Percentiles rank a stretch among this genome's conserved stretches.
Conservation (phyloP, 2,888 invertebrate genomes). For the Athalia rosae region DNA sequence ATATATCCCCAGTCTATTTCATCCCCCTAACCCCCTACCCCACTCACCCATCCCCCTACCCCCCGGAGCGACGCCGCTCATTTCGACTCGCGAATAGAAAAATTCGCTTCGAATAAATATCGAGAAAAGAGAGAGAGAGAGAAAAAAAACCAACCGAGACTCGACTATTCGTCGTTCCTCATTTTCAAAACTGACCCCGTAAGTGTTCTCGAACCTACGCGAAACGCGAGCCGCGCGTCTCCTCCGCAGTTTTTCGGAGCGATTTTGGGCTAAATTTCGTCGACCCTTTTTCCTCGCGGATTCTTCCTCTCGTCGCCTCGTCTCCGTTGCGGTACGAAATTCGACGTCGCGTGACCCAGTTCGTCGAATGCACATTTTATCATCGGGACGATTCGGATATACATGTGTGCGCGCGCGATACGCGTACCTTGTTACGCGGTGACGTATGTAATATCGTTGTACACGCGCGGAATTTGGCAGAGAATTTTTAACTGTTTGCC, state of each 20-base stretch:
- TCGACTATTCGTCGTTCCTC: too few relatives aligned
- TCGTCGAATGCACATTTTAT: constrained; percentile 37
- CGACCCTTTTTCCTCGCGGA: too few relatives aligned
- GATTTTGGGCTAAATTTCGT: too few relatives aligned
- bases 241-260: too few relatives aligned
- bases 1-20: constrained; percentile 68
- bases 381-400: constrained; percentile 20
- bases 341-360: constrained; percentile 10
- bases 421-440: neutral
- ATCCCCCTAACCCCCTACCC: constrained; percentile 50
- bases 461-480: neutral
- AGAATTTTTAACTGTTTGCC: constrained; percentile 8
- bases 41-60: constrained; percentile 47
- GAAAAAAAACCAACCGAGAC: too few relatives aligned
- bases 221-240: too few relatives aligned
- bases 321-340: neutral
- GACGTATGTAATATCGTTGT: neutral
- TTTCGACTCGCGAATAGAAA: neutral
- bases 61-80: neutral
- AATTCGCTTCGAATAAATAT: neutral
- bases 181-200: too few relatives aligned
- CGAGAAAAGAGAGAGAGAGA: neutral
- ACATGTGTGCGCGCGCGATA: too few relatives aligned
- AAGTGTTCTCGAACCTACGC: too few relatives aligned
- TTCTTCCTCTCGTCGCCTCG: too few relatives aligned